These are phyloP conservation scores for Monarcha castaneiventris DNA, from an alignment of 2,113 vertebrate species.

Conservation along the genomic window DNA sequence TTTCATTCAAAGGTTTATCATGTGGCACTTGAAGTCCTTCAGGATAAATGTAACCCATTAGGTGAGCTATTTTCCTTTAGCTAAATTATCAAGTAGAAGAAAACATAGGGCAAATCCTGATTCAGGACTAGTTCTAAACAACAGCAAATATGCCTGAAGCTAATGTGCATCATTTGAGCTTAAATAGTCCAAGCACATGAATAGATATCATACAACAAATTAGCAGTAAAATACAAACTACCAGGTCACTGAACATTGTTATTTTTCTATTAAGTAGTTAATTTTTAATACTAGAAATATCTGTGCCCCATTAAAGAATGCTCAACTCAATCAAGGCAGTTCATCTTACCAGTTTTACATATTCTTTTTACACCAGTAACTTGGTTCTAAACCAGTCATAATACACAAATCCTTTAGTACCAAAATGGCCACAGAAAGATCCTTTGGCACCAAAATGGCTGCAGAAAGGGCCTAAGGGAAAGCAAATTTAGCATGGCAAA, in stretches of 20 bases:
- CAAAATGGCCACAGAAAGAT: background rate
- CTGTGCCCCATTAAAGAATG: background rate
- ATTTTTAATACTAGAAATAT: background rate
- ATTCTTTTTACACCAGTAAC: background rate
- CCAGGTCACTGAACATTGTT: background rate
- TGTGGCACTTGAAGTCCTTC: background rate
- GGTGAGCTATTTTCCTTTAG: constrained; percentile 22
- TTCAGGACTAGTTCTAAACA: constrained; percentile 10
- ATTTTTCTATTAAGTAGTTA: background rate
- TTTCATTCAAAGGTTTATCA: constrained; percentile 57
- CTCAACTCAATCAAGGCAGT: background rate
- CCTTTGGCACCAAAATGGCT: background rate
- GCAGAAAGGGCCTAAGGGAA: background rate
- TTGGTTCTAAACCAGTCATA: background rate
- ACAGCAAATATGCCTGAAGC: background rate
- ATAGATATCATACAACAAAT: background rate
- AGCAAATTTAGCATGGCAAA: background rate
- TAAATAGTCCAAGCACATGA: background rate
- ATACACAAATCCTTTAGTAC: background rate
- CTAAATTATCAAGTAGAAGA: constrained; percentile 34
- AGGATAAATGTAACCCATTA: background rate
- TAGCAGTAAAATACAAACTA: background rate
- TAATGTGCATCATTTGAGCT: background rate
- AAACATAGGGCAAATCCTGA: constrained; percentile 42
- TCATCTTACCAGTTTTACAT: background rate